Conservation (phyloP, 2,888 invertebrate genomes). For the Tenthredo livida region DNA sequence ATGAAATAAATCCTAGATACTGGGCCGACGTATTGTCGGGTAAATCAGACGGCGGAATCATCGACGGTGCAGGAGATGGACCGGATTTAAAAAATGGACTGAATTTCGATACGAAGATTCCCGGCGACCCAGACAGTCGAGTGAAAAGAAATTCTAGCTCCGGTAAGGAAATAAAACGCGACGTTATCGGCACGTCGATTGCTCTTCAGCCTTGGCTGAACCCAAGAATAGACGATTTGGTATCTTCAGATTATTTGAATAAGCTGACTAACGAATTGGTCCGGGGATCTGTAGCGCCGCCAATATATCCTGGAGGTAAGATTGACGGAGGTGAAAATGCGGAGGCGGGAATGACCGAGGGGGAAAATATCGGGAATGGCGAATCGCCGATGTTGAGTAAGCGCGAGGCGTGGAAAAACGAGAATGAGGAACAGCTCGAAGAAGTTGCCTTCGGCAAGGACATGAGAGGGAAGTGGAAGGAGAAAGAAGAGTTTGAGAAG, state of each 20-base stretch:
- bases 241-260: constrained; percentile 13
- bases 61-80: not conserved
- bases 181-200: constrained; percentile 38
- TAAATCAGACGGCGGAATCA: not conserved
- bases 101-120: not conserved
- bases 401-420: constrained; percentile 66
- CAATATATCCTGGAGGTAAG: not conserved
- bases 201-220: constrained; percentile 44
- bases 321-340: not conserved
- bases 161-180: not conserved
- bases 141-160: not conserved
- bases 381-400: constrained; percentile 67
- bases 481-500: constrained; percentile 59
- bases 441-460: constrained; percentile 68
- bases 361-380: constrained; percentile 62
- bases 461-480: constrained; percentile 60
- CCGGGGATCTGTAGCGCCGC: not conserved
- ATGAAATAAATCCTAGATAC: not conserved
- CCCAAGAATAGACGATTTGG: not conserved
- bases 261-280: constrained; percentile 19
- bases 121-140: not conserved
- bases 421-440: constrained; percentile 66
- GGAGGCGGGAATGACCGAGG: constrained; percentile 14
- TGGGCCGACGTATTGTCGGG: constrained; percentile 34
- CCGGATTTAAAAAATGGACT: not conserved